These are phyloP conservation scores for Drosophila testacea DNA, from an alignment of 2,888 invertebrate genomes.

Conservation along the genomic window DNA sequence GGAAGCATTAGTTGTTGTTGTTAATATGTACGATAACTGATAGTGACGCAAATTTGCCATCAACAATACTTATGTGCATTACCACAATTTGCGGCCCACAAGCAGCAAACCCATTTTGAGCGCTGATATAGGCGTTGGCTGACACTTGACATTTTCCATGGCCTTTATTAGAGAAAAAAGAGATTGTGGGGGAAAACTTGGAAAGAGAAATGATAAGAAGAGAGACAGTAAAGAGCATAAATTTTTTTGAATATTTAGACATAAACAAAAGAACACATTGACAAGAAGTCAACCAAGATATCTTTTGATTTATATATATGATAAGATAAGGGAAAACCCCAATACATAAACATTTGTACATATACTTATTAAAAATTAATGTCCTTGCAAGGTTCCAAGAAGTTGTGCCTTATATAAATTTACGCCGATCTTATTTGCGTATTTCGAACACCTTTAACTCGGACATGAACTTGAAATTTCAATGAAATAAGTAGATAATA, in stretches of 20 bases:
- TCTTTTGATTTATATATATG: no score
- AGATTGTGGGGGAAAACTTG: not conserved
- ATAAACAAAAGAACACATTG: not conserved
- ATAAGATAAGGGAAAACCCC: no score
- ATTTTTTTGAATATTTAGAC: not conserved
- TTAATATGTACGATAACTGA: not conserved
- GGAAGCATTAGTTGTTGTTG: not conserved
- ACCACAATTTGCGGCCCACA: not conserved
- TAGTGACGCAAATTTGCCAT: not conserved
- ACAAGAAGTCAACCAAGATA: not conserved
- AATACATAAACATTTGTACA: no score
- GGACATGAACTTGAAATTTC: not conserved
- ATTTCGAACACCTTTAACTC: no score
- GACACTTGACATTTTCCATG: slow-evolving; percentile 2
- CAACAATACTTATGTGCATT: not conserved
- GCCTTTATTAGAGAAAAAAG: not conserved
- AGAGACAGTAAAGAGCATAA: not conserved
- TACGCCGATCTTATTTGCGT: no score
- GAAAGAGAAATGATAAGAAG: not conserved
- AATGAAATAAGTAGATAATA: no score
- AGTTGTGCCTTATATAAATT: no score
- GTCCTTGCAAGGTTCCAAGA: no score
- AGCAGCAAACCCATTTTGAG: not conserved
- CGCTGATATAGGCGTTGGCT: slow-evolving; percentile 4
- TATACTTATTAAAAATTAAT: no score